phyloP scores from a whole-genome alignment of 2,888 invertebrate genomes.

The Aphodius sticticus region DNA sequence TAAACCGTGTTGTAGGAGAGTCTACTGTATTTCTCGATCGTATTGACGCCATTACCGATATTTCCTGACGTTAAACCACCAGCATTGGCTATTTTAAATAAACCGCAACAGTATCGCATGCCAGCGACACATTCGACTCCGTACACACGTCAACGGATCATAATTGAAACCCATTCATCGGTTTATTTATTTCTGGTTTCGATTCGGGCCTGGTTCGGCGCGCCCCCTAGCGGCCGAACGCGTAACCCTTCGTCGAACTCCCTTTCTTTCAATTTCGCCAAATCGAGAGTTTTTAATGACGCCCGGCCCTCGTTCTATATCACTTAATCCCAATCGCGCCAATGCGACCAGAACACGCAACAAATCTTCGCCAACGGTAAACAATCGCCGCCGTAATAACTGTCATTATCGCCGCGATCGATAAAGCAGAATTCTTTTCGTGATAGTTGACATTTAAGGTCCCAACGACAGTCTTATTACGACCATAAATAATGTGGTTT shows the following conservation, averaged over 20 bases:
- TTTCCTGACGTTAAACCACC: neutral
- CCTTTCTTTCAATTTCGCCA: neutral
- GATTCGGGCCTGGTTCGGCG: neutral
- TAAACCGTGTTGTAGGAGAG: no score
- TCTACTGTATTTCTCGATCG: no score
- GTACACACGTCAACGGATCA: constrained; percentile 23
- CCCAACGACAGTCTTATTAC: neutral
- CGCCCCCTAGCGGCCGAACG: neutral
- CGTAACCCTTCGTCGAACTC: neutral
- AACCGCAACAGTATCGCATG: constrained; percentile 27
- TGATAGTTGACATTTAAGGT: neutral
- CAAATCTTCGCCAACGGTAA: neutral
- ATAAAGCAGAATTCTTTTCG: neutral
- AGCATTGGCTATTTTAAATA: neutral
- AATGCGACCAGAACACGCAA: neutral
- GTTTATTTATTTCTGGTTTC: constrained; percentile 17
- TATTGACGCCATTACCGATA: neutral
- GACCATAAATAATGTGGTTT: neutral
- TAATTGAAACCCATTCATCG: constrained; percentile 29
- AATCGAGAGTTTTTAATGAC: neutral
- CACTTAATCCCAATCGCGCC: neutral
- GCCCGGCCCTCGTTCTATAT: neutral
- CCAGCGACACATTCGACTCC: neutral
- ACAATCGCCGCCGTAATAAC: neutral
- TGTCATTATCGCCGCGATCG: neutral